These are phyloP conservation scores for Eleginops maclovinus DNA, from an alignment of 2,113 vertebrate genomes.

Conservation along the genomic window DNA sequence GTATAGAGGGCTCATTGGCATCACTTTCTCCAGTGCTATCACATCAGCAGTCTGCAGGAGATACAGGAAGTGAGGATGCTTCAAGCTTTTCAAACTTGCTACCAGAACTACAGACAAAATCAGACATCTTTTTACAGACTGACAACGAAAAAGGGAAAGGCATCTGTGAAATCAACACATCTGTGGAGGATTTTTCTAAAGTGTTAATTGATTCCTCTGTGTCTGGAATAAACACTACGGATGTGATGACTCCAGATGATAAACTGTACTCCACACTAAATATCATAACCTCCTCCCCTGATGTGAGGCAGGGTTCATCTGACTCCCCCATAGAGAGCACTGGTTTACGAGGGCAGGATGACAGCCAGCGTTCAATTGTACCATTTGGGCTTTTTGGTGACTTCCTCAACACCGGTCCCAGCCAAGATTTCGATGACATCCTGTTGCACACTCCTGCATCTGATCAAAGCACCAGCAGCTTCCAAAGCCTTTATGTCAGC, in stretches of 20 bases:
- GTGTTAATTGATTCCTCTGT: background rate
- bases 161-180: background rate
- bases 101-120: slow-evolving; percentile 1
- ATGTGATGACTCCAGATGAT: slow-evolving; percentile 6
- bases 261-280: slow-evolving; percentile 32
- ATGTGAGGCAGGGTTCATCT: background rate
- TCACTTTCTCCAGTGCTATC: background rate
- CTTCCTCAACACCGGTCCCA: background rate
- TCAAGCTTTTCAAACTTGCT: background rate
- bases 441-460: background rate
- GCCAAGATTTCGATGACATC: background rate
- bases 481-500: slow-evolving; percentile 62
- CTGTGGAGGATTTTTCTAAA: background rate
- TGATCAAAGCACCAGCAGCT: slow-evolving; percentile 48
- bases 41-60: background rate
- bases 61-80: background rate
- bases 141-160: background rate
- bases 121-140: background rate
- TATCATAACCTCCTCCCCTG: slow-evolving; percentile 65
- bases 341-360: background rate
- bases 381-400: slow-evolving; percentile 57
- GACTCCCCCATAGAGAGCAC: background rate
- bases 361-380: slow-evolving; percentile 52
- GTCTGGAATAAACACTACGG: background rate
- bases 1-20: background rate